phyloP scores from a whole-genome alignment of 2,113 vertebrate genomes.

The Zosterops pallidus region DNA sequence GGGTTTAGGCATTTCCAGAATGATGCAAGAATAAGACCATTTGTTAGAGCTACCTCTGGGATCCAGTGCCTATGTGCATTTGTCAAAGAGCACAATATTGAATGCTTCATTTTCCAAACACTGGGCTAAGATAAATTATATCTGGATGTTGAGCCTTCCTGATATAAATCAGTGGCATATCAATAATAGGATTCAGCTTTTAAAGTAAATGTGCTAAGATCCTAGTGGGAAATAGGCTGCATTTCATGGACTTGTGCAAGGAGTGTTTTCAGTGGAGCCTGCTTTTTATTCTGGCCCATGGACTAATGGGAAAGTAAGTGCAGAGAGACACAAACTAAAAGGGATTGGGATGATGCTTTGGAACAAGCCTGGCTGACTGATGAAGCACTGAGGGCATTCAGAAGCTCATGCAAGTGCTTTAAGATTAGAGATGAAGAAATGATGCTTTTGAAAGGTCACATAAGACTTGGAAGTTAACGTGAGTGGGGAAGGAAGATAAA shows the following conservation, averaged over 20 bases:
- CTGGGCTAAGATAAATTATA: conserved; percentile 73
- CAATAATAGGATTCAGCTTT: conserved; percentile 64
- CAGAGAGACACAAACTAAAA: background rate
- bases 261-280: background rate
- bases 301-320: conserved; percentile 28
- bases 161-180: conserved; percentile 74
- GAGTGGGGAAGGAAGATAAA: background rate
- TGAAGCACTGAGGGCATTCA: background rate
- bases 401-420: background rate
- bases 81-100: conserved; percentile 67
- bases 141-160: conserved; percentile 54
- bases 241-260: conserved; percentile 22
- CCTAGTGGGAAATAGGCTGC: conserved; percentile 45
- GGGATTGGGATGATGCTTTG: background rate
- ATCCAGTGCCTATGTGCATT: conserved; percentile 64
- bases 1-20: conserved; percentile 35
- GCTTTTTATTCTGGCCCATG: conserved; percentile 4
- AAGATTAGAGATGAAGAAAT: background rate
- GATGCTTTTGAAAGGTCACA: background rate
- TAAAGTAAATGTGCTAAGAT: conserved; percentile 47
- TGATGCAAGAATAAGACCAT: conserved; percentile 48
- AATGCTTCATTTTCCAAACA: conserved; percentile 71
- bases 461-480: background rate
- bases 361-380: background rate
- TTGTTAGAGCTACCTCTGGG: conserved; percentile 72